Percentiles rank a stretch among this genome's conserved stretches.
phyloP scores from a whole-genome alignment of 2,113 vertebrate genomes.

The Oriolus oriolus region DNA sequence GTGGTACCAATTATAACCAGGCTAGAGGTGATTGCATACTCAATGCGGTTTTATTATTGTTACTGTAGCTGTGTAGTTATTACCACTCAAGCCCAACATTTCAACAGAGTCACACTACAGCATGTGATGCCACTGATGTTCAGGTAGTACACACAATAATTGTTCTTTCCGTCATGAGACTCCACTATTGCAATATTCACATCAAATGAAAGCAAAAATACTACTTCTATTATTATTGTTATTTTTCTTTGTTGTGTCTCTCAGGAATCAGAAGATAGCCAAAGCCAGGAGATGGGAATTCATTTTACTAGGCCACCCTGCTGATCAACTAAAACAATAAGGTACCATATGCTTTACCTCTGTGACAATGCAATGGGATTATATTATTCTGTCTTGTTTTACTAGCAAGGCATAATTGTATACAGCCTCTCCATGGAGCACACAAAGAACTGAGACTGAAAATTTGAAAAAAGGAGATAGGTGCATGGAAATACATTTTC shows the following conservation, averaged over 20 bases:
- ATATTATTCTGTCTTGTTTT: conserved; percentile 45
- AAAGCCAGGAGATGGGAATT: conserved; percentile 20
- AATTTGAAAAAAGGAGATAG: background rate
- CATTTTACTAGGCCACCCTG: conserved; percentile 32
- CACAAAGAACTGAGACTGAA: background rate
- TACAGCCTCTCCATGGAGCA: background rate
- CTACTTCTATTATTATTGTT: background rate
- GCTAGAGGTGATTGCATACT: background rate
- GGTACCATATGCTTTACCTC: conserved; percentile 28
- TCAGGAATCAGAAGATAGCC: conserved; percentile 28
- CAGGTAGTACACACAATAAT: background rate
- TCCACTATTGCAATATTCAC: background rate
- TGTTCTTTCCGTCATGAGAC: background rate
- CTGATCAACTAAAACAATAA: conserved; percentile 55
- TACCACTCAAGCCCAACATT: background rate
- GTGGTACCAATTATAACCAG: background rate
- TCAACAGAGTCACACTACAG: background rate
- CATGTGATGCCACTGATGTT: background rate
- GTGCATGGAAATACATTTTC: background rate
- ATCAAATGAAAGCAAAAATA: background rate
- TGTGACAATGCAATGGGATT: conserved; percentile 18
- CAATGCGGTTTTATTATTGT: background rate
- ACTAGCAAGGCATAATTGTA: conserved; percentile 25
- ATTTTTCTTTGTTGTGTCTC: conserved; percentile 40
- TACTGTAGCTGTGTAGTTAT: background rate